Evolutionary conservation across 64 coral and sea anemone genomes (phyloP).

Genomic region (Stylophora pistillata): DNA sequence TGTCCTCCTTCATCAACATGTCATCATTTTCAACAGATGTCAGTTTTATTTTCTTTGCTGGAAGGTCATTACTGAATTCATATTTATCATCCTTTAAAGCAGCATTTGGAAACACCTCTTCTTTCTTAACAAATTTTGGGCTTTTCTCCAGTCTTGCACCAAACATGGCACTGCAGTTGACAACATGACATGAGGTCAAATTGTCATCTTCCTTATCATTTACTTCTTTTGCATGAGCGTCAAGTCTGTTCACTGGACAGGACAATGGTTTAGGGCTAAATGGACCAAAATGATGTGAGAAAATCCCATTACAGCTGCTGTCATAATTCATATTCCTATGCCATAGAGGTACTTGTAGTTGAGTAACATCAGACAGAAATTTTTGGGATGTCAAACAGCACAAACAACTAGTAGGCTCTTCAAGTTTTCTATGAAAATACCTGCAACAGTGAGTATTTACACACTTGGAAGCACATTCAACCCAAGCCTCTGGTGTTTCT

Average conservation of each 20-base stretch:
- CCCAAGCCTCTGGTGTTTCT: background rate
- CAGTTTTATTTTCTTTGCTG: background rate
- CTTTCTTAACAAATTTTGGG: background rate
- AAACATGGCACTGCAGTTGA: background rate
- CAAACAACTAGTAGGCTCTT: background rate
- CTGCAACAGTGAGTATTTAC: slow-evolving; percentile 1
- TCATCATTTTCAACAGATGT: background rate
- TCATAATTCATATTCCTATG: background rate
- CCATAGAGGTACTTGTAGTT: background rate
- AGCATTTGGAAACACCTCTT: background rate
- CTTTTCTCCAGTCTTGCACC: background rate
- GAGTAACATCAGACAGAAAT: background rate
- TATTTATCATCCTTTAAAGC: background rate
- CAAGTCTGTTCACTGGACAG: background rate
- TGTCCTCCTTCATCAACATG: background rate
- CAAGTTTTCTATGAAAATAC: slow-evolving; percentile 3
- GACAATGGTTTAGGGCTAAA: background rate
- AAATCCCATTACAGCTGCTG: background rate
- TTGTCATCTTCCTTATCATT: background rate
- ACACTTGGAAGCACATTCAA: background rate
- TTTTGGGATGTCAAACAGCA: background rate
- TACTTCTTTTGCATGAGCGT: background rate
- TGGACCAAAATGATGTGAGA: background rate
- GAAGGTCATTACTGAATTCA: background rate
- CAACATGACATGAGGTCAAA: no score